These are phyloP conservation scores for Solenopsis invicta DNA, from an alignment of 1,140 invertebrate genomes.

Conservation along the genomic window DNA sequence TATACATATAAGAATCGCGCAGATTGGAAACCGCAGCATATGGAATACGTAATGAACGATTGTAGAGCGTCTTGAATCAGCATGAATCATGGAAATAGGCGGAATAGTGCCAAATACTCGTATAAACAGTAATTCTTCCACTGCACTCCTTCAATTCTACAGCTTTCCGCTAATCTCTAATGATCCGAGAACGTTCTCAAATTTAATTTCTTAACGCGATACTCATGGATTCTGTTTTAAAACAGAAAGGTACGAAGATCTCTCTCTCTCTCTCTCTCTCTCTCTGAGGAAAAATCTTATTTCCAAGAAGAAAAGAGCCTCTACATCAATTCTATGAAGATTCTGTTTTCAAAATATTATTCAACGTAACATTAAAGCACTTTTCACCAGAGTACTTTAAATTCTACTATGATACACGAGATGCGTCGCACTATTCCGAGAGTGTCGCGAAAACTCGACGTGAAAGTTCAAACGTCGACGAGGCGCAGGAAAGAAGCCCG, in stretches of 20 bases:
- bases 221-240: not conserved
- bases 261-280: too few relatives aligned
- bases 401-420: conserved; percentile 8
- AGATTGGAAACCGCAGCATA: not conserved
- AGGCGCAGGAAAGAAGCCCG: not conserved
- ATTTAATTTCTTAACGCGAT: not conserved
- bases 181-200: not conserved
- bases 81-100: conserved; percentile 28
- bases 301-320: not conserved
- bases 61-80: conserved; percentile 25
- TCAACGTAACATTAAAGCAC: not conserved
- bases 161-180: not conserved
- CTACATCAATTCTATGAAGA: not conserved
- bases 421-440: not conserved
- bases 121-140: conserved; percentile 16
- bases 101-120: not conserved
- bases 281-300: not conserved
- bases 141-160: not conserved
- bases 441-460: conserved; percentile 20
- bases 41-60: conserved; percentile 48
- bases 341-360: not conserved
- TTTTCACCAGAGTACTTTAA: not conserved
- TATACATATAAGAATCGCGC: not conserved
- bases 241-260: not conserved
- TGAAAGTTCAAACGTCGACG: conserved; percentile 34